A percentile compares a stretch with the other conserved stretches of the same genome.
Conservation (phyloP, 2,888 invertebrate species). For the Campaea margaritaria region DNA sequence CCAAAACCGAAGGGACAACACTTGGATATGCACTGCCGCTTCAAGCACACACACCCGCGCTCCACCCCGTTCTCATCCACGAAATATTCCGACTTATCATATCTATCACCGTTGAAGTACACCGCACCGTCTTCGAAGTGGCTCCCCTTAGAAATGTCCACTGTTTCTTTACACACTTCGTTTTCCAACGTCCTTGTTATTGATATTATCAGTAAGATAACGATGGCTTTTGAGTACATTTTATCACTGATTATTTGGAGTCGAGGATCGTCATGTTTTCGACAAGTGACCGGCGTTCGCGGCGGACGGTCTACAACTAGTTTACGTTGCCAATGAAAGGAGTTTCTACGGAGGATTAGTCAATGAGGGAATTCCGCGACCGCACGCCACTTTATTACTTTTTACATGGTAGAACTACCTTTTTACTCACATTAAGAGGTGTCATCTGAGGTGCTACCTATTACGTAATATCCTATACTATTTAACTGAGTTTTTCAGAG, state of each 20-base stretch:
- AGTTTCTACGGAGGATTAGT: conserved; percentile 45
- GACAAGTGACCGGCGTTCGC: conserved; percentile 29
- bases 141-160: conserved; percentile 57
- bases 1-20: conserved; percentile 65
- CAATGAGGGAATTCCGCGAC: conserved; percentile 57
- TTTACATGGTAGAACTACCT: too few relatives aligned
- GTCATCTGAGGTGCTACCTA: too few relatives aligned
- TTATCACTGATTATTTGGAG: conserved; percentile 21
- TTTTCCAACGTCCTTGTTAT: conserved; percentile 33
- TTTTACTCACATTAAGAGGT: too few relatives aligned
- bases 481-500: too few relatives aligned
- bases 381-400: conserved; percentile 23
- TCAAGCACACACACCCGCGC: conserved; percentile 58
- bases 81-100: conserved; percentile 54
- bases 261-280: conserved; percentile 26
- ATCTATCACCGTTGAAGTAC: conserved; percentile 49
- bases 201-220: conserved; percentile 39
- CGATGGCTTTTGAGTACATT: conserved; percentile 35
- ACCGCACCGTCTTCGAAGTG: conserved; percentile 46
- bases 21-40: conserved; percentile 58
- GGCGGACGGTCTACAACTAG: conserved; percentile 38
- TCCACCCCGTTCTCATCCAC: conserved; percentile 45
- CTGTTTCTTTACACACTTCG: conserved; percentile 48
- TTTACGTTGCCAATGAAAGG: conserved; percentile 29
- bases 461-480: too few relatives aligned